Evolutionary conservation across 2,797 vertebrate species (phyloP), one percentile per base, ranked within the genome.

Genomic region (Garrulus glandarius): DNA sequence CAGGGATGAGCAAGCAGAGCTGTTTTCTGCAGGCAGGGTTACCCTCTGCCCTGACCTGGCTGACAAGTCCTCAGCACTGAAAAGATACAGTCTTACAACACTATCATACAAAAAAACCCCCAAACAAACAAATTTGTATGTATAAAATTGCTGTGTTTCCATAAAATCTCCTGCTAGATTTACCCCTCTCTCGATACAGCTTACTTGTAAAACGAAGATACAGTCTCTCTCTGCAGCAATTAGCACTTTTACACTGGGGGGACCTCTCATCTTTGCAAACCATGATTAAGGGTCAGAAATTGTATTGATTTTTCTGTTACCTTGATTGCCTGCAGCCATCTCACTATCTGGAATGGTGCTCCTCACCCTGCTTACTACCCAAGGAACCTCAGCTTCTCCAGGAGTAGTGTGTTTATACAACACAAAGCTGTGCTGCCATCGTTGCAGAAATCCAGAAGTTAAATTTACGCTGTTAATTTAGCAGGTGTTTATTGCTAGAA

Each of bases 151-250:
- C 83, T 50, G 43, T 0, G 0, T 43, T 77, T 81, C 79, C 72
- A 52, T 79, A 82, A 84, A 80, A 65, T 10, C n/a, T 56, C 64
- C 56, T 11, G 20, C 15, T 39, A 84, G 70, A 92, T 83, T 91
- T 90, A 92, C 78, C 84, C 74, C 52, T 17, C 56, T 70, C 69
- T 60, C 72, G 61, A 72, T 47, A 68, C 30, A 94, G 70, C 83
- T 93, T 79, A 80, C 76, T 70, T 81, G 87, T 72, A 96, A 82
- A 96, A 89, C 3, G 8, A 43, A 85, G 84, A 87, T 69, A 68
- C 47, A 79, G 69, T 30, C 47, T 74, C 65, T 60, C 63, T 41
- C 65, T 27, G 24, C 63, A 81, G 53, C 89, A 93, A 91, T 92
- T 87, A 95, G 72, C 49, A 24, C 83, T 32, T 65, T 69, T 83